phyloP scores from a whole-genome alignment of 2,113 vertebrate genomes.

The Cololabis saira region DNA sequence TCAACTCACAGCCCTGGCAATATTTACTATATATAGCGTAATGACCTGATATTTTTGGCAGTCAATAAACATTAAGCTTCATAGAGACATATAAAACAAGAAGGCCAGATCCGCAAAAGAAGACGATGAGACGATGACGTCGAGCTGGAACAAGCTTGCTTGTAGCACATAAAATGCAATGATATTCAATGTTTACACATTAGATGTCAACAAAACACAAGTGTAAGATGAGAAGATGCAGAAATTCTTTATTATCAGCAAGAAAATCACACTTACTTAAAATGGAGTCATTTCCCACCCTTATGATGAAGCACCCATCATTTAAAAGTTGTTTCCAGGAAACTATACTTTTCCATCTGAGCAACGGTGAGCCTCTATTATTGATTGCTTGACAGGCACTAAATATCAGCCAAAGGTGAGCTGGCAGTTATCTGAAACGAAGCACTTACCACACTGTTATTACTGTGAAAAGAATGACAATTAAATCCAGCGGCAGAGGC shows the following conservation, averaged over 20 bases:
- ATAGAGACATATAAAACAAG: too few species aligned
- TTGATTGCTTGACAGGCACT: conserved; percentile 52
- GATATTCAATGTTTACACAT: too few species aligned
- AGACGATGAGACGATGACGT: too few species aligned
- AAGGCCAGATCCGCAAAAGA: too few species aligned
- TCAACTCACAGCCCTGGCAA: too few species aligned
- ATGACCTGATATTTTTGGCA: too few species aligned
- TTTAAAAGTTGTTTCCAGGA: conserved; percentile 33
- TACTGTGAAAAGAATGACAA: conserved; percentile 36
- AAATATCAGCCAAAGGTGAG: conserved; percentile 64
- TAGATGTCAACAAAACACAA: too few species aligned
- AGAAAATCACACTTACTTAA: conserved; percentile 8
- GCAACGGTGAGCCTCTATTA: conserved; percentile 48
- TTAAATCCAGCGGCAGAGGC: conserved; percentile 2
- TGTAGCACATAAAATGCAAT: too few species aligned
- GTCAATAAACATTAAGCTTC: too few species aligned
- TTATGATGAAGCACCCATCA: conserved; percentile 27
- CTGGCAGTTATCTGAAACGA: conserved; percentile 51
- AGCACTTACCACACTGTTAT: conserved; percentile 47
- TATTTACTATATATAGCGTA: too few species aligned
- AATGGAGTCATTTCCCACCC: conserved; percentile 40
- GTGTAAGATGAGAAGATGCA: too few species aligned
- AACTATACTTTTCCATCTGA: conserved; percentile 33
- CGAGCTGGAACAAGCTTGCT: too few species aligned
- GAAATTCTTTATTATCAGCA: not conserved